Conservation (phyloP, 2,113 vertebrate genomes). For the Eubucco bourcierii region DNA sequence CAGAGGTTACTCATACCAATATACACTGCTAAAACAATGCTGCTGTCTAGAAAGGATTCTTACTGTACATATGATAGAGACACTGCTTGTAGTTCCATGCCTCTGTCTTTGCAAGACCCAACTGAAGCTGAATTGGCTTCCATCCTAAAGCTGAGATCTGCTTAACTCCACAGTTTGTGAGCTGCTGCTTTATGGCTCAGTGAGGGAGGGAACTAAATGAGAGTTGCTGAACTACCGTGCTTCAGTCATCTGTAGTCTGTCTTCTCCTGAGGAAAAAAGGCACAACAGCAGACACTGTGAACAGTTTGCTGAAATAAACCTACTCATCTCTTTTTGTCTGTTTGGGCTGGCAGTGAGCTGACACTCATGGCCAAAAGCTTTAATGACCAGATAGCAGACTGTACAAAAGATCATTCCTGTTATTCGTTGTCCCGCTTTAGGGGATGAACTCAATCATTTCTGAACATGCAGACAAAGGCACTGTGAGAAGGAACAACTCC, state of each 20-base stretch:
- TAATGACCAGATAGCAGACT: background rate
- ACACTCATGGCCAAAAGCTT: background rate
- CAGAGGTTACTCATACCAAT: background rate
- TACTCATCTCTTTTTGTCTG: background rate
- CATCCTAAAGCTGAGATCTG: background rate
- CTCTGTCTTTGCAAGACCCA: background rate
- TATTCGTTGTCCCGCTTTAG: background rate
- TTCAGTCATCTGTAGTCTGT: background rate
- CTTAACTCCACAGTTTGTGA: background rate
- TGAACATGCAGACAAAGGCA: background rate
- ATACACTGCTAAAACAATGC: background rate
- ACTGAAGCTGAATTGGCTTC: background rate
- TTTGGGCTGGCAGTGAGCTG: background rate
- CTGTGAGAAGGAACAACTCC: background rate
- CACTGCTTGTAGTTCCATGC: background rate
- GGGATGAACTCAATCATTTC: background rate
- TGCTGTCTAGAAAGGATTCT: background rate
- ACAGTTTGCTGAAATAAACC: background rate
- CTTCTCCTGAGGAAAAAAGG: background rate
- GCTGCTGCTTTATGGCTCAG: background rate
- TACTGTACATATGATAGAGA: background rate
- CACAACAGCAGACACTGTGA: background rate
- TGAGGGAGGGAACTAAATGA: background rate
- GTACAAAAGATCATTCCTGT: background rate
- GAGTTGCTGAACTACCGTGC: background rate